Evolutionary conservation across 2,113 vertebrate genomes (phyloP).

Genomic region (Mesembrinibis cayennensis): DNA sequence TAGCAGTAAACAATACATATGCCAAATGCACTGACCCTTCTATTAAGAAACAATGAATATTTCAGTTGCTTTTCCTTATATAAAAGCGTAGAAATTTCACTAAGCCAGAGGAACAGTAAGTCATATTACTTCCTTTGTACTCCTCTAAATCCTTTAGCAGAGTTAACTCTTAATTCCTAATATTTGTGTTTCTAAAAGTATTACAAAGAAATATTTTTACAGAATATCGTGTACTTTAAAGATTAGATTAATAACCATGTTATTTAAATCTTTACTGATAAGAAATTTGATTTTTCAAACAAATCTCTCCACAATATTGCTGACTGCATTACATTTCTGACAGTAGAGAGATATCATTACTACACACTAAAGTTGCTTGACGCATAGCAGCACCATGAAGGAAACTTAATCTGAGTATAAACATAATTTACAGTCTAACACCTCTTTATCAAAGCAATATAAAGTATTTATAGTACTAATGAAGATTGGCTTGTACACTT

Average conservation of each 20-base stretch:
- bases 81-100: neutral
- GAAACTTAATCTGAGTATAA: neutral
- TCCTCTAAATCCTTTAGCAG: neutral
- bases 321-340: neutral
- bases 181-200: neutral
- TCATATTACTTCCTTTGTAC: neutral
- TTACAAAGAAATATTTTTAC: neutral
- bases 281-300: neutral
- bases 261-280: neutral
- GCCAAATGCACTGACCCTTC: neutral
- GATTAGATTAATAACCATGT: neutral
- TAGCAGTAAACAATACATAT: neutral
- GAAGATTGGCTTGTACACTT: neutral
- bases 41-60: neutral
- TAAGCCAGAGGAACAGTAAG: neutral
- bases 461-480: neutral
- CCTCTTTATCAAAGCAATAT: neutral
- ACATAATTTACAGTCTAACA: neutral
- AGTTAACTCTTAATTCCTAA: neutral
- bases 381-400: neutral
- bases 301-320: neutral
- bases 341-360: neutral
- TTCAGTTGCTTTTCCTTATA: neutral
- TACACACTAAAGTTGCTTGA: neutral
- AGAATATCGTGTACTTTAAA: neutral